Percentiles rank a stretch among this genome's conserved stretches.
These are phyloP conservation scores for Sebastes iracundus DNA, from an alignment of 2,797 vertebrate genomes.

Conservation along the genomic window DNA sequence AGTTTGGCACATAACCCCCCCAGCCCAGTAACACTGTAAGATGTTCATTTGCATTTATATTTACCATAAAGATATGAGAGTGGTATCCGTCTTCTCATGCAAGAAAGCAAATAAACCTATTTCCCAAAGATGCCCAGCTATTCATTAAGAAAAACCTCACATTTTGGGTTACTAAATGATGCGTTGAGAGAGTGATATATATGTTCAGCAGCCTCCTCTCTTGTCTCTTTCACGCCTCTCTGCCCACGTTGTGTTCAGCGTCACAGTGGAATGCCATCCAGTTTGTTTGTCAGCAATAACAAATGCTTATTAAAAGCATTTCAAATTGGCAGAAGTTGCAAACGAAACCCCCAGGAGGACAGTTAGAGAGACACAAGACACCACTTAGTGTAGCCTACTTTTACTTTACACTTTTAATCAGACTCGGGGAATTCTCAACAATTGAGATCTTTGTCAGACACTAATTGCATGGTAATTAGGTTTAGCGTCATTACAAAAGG, in stretches of 20 bases:
- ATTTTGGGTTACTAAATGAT: background rate
- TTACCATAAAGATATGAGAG: background rate
- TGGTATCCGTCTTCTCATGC: background rate
- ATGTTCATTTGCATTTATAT: background rate
- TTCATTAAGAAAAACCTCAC: background rate
- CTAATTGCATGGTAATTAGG: constrained; percentile 40
- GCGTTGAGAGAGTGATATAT: background rate
- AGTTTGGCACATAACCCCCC: background rate
- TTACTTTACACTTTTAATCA: constrained; percentile 4
- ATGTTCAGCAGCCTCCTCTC: background rate
- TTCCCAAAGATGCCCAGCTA: background rate
- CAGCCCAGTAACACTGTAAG: background rate
- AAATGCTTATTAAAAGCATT: constrained; percentile 38
- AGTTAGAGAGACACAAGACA: background rate
- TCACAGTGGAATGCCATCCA: constrained; percentile 6
- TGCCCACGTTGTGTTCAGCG: background rate
- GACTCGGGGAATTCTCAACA: constrained; percentile 2
- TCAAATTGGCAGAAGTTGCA: background rate
- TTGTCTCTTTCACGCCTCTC: constrained; percentile 1
- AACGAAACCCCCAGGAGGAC: constrained; percentile 16
- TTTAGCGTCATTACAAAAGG: background rate
- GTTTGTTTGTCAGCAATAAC: constrained; percentile 29
- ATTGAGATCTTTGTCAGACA: constrained; percentile 26
- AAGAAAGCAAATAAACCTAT: background rate
- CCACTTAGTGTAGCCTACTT: background rate